These are phyloP conservation scores for Remorina albescens DNA, from an alignment of 2,797 vertebrate genomes.

Conservation along the genomic window DNA sequence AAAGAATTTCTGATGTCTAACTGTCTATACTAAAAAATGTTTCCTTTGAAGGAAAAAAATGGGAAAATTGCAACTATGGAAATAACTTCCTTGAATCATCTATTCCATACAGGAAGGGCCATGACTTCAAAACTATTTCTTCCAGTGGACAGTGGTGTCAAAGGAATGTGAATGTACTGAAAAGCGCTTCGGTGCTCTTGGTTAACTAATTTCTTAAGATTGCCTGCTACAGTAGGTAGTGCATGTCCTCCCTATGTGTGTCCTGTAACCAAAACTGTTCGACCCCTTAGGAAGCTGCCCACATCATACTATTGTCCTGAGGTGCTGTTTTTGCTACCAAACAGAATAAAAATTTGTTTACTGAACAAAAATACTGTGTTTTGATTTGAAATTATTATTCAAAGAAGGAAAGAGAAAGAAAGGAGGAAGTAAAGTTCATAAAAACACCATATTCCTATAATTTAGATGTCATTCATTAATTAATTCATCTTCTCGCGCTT, in stretches of 20 bases:
- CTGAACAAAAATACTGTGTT: slow-evolving; percentile 52
- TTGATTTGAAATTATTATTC: not conserved
- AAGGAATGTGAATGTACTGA: slow-evolving; percentile 79
- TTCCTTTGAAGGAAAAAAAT: slow-evolving; percentile 36
- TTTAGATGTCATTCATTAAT: too few species aligned
- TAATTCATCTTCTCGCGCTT: too few species aligned
- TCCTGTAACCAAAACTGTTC: slow-evolving; percentile 73
- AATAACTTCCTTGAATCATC: slow-evolving; percentile 55
- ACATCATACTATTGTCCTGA: slow-evolving; percentile 71
- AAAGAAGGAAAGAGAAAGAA: not conserved
- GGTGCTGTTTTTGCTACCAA: slow-evolving; percentile 88
- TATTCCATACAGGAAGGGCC: slow-evolving; percentile 40
- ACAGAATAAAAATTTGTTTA: slow-evolving; percentile 86
- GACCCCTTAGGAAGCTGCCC: slow-evolving; percentile 73
- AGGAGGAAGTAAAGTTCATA: too few species aligned
- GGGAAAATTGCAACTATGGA: slow-evolving; percentile 56
- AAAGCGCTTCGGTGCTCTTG: slow-evolving; percentile 68
- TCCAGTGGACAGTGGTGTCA: slow-evolving; percentile 58
- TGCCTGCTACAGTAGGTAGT: slow-evolving; percentile 76
- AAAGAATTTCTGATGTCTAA: slow-evolving; percentile 79
- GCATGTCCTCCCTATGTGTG: slow-evolving; percentile 74
- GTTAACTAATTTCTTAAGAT: slow-evolving; percentile 73
- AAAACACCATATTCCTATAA: too few species aligned
- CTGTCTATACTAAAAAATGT: slow-evolving; percentile 68
- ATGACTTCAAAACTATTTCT: slow-evolving; percentile 46